Base-by-base conservation (phyloP, 92 coral and sea anemone species). In the Palythoa caribaeorum region DNA sequence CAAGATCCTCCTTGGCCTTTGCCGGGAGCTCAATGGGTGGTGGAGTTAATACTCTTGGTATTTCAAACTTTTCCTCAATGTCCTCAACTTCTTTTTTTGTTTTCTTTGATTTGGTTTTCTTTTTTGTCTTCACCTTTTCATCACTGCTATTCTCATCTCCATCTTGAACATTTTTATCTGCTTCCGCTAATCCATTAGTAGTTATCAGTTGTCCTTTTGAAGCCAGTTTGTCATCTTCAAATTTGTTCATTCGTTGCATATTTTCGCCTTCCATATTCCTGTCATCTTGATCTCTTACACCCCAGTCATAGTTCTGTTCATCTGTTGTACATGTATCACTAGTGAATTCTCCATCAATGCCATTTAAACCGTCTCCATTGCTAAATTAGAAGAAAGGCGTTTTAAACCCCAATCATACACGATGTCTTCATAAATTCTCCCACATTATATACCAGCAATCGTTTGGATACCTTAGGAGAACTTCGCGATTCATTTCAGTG, bases 1-100 rank as follows among this genome's bases (percentile, higher is more conserved):
- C 93, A 2, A 95, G 71, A 3, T 90, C 89, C 38, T 79, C 54
- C 36, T 51, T 76, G 8, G 76, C 89, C 51, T 73, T 79, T 11
- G 75, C 70, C 13, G 93, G 98, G 13, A 93, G 76, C 9, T 86
- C 83, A 48, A 93, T 39, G 17, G 94, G 93, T 7, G 94, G 94
- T 55, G 96, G 96, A 5, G 91, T 87, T 36, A 84, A 90, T 0
- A 65, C 84, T 76, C 91, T 92, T 5, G 94, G 92, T 76, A 94
- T 91, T 77, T 86, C 92, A 48, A 85, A 83, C 86, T 79, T 91
- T 71, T 93, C 92, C 8, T 95, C 98, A 19, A 93, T 80, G 74
- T 71, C 86, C 52, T 93, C 98, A 11, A 71, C 60, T 37, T 83
- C 86, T 85, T 85, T 93, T 55, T 80, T 90, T 1, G 75, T 90